Base-by-base conservation (phyloP, 2,888 invertebrate species). In the Syrphus vitripennis region DNA sequence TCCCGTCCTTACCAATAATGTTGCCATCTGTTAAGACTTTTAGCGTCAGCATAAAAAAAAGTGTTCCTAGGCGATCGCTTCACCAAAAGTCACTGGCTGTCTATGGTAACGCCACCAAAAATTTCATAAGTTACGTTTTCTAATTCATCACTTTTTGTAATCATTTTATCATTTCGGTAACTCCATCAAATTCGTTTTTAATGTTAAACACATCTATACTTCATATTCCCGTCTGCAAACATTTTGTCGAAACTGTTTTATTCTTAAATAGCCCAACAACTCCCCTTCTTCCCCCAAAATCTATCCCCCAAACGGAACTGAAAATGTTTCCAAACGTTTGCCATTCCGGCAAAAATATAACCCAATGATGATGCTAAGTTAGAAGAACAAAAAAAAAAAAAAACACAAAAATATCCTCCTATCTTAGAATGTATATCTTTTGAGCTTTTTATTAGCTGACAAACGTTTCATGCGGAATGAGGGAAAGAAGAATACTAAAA, bases 371-470 rank as follows among this genome's bases (percentile, higher is more conserved):
- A 71, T 67, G 50, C 16, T 67, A 29, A 65, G 31, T 34, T 26
- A 40, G 4, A 42, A 40, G 26, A 26, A 48, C n/a, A 19, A 26
- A 24, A 34, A 42, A 6, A 65, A 12, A 42, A 26, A 24, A 21
- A 34, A 63, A 45, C n/a, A 21, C 9, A 31, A 57, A 12, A 26
- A 12, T 45, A 19, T 57, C 77, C 72, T 31, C 40, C 72, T 55
- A 70, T 71, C 75, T 40, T 12, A 45, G 55, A 67, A 82, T 82
- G 70, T 86, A 70, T 77, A 78, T 78, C 82, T 82, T 82, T 74
- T 82, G 86, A 86, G 86, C 82, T 82, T 82, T 86, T 86, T 86
- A 86, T 86, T 86, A 86, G 86, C 86, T 82, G 86, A 82, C 86
- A 86, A 86, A 82, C 86, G 82, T 78, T 86, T 72, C 53, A 3